These are phyloP conservation scores for Eupithecia dodoneata DNA, from an alignment of 2,888 invertebrate genomes.

Conservation along the genomic window DNA sequence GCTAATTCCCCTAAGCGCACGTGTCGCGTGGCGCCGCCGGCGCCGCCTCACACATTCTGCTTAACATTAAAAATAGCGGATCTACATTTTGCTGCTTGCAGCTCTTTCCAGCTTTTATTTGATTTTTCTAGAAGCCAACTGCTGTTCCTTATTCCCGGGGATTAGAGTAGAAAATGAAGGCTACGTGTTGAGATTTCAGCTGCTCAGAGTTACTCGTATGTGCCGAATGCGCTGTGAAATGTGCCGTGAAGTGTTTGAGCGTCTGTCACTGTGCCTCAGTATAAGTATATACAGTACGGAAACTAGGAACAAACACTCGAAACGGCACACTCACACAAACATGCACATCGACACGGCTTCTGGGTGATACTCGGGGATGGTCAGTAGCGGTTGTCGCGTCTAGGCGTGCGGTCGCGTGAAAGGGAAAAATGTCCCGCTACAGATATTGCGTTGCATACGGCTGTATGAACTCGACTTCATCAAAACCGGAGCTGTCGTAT, in stretches of 20 bases:
- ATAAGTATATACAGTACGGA: too few relatives aligned
- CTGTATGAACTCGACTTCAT: too few relatives aligned
- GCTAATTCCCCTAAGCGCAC: neutral
- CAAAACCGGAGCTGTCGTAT: too few relatives aligned
- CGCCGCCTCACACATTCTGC: neutral
- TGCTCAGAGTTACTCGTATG: neutral
- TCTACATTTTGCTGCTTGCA: neutral
- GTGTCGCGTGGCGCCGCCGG: neutral
- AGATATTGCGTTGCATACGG: too few relatives aligned
- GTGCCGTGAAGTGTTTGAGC: neutral
- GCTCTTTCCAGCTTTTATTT: neutral
- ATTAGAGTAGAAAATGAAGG: neutral
- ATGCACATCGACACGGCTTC: too few relatives aligned
- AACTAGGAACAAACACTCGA: too few relatives aligned
- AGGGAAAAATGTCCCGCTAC: too few relatives aligned
- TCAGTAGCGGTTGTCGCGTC: too few relatives aligned
- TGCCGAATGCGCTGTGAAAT: neutral
- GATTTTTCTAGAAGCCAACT: neutral
- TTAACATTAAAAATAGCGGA: neutral
- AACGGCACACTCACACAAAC: too few relatives aligned
- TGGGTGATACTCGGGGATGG: too few relatives aligned
- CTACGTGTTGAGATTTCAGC: neutral
- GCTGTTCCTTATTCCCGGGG: neutral
- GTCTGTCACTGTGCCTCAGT: too few relatives aligned
- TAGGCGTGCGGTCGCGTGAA: too few relatives aligned